phyloP scores from a whole-genome alignment of 35 echinoderm and acorn worm species.

The Heliocidaris tuberculata region DNA sequence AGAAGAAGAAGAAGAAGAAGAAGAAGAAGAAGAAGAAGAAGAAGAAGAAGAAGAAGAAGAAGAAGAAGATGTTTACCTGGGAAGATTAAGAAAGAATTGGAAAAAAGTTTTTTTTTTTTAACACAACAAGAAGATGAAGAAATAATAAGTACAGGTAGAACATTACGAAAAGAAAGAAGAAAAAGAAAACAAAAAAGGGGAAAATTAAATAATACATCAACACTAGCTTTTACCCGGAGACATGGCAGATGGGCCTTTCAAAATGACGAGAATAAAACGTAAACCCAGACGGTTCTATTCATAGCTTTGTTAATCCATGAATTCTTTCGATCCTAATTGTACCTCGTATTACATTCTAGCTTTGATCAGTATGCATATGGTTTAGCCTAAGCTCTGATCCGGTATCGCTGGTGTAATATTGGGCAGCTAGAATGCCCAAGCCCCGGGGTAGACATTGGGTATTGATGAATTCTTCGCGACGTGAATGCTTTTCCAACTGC shows the following conservation, averaged over 20 bases:
- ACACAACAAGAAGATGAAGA: not conserved
- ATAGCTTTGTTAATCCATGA: not conserved
- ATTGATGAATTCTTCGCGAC: not conserved
- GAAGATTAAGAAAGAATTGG: not conserved
- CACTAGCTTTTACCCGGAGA: not conserved
- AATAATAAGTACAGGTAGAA: not conserved
- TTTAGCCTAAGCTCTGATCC: not conserved
- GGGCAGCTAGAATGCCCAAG: not conserved
- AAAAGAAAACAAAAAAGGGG: not conserved
- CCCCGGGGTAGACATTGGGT: not conserved
- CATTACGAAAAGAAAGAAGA: not conserved
- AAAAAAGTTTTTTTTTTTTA: too few species aligned
- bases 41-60: not conserved
- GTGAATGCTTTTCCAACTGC: not conserved
- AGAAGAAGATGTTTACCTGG: not conserved
- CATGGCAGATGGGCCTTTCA: not conserved
- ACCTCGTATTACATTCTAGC: not conserved
- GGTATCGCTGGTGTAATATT: not conserved
- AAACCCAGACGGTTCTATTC: not conserved
- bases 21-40: not conserved
- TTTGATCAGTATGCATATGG: not conserved
- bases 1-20: not conserved
- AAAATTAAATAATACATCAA: not conserved
- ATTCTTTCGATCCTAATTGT: not conserved
- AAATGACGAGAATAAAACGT: not conserved